Percentiles rank a stretch among this genome's conserved stretches.
phyloP scores from a whole-genome alignment of 2,888 invertebrate species.

The Ellobium chinense region DNA sequence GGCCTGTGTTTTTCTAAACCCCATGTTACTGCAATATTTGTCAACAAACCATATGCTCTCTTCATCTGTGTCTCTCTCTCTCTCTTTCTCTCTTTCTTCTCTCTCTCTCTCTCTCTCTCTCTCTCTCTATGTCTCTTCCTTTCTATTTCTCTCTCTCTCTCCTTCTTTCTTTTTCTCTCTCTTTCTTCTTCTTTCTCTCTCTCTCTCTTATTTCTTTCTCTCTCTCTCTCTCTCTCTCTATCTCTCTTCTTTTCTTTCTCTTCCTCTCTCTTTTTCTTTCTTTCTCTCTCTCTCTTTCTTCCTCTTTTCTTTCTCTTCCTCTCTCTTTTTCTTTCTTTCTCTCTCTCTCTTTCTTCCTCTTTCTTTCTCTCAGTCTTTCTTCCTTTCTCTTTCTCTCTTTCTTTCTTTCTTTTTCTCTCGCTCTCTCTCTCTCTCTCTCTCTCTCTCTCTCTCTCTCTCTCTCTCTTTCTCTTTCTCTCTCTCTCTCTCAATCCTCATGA shows the following conservation, averaged over 20 bases:
- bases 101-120: background rate
- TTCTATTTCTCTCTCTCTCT: background rate
- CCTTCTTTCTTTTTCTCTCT: background rate
- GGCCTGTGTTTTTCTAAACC: too few species aligned
- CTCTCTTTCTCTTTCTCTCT: background rate
- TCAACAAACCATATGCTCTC: too few species aligned
- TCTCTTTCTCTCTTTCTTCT: background rate
- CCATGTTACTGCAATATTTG: too few species aligned
- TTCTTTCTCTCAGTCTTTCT: background rate
- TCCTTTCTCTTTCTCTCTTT: conserved; percentile 3
- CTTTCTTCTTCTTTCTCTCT: background rate
- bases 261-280: background rate
- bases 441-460: background rate
- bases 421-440: background rate
- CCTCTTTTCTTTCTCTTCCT: background rate
- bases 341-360: background rate
- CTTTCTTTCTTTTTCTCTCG: background rate
- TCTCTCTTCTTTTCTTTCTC: background rate
- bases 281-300: background rate
- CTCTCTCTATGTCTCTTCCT: background rate
- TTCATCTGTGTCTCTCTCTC: background rate
- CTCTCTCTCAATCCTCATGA: background rate
- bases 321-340: background rate
- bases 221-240: background rate
- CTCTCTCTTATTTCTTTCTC: background rate